Base-by-base conservation (phyloP, 2,888 invertebrate species). In the Elmis aenea region DNA sequence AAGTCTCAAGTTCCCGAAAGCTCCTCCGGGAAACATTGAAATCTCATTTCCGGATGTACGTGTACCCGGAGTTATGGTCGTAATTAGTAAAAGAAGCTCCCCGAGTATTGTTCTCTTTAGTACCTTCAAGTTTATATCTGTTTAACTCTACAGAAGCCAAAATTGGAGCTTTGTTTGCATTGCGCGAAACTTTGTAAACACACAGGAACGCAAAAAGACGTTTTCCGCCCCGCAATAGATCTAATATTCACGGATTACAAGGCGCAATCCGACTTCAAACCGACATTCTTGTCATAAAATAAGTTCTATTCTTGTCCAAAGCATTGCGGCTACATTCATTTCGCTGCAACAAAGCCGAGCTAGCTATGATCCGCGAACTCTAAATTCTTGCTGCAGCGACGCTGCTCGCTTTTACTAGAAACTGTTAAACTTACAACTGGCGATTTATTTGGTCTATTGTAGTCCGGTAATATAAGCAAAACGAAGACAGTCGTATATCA, bases 11-110 rank as follows among this genome's bases (percentile, higher is more conserved):
- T 52, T 45, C 51, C 46, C 48, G 57, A 58, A 57, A 58, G 60
- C 61, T 67, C 67, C 68, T 67, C 54, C 57, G 67, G 68, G 68
- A 67, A 63, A 66, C 68, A 66, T 68, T 52, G 66, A 64, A 67
- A 67, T 67, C 67, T 67, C 66, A 65, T 68, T 67, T 64, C 67
- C 62, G 62, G 61, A 61, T 52, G 58, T 57, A 58, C 49, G 46
- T 52, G 50, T 50, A 53, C 50, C 43, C 45, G 45, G 50, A 57
- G 54, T 51, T 57, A 53, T 51, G 49, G 54, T 48, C 53, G 57
- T 62, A 64, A 64, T 64, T 64, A 64, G 64, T 46, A 51, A 59
- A 63, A 61, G 61, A 63, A 57, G 51, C 51, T 49, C 51, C 54
- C 43, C 47, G 26, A 22, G 42, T 30, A 41, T 41, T 41, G 41